Evolutionary conservation across 2,888 invertebrate species (phyloP).

Genomic region (Nomada fabriciana): DNA sequence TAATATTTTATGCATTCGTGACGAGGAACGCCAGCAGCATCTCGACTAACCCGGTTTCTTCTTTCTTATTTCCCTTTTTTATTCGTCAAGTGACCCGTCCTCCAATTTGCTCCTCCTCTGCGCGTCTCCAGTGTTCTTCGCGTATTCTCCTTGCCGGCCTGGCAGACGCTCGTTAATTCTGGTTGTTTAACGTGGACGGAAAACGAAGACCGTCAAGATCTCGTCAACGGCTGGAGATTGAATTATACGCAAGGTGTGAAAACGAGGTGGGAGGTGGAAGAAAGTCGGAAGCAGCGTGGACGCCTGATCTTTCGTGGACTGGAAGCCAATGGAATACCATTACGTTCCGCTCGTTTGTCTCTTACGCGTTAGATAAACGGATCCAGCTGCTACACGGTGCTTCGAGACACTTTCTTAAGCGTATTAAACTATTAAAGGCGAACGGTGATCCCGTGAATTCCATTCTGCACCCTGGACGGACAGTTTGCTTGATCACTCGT

Average conservation of each 20-base stretch:
- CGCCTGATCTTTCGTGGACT: background rate
- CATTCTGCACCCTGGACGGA: background rate
- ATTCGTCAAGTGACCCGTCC: constrained; percentile 41
- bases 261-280: background rate
- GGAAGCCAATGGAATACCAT: constrained; percentile 9
- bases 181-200: constrained; percentile 39
- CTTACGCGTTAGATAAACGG: constrained; percentile 13
- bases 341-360: background rate
- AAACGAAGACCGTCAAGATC: constrained; percentile 41
- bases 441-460: background rate
- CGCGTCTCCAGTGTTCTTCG: constrained; percentile 45
- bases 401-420: constrained; percentile 19
- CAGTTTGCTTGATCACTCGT: background rate
- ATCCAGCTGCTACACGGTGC: constrained; percentile 15
- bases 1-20: background rate
- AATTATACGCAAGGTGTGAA: constrained; percentile 43
- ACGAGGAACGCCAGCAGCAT: background rate
- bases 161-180: constrained; percentile 62
- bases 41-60: constrained; percentile 50
- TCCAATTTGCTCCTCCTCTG: constrained; percentile 52
- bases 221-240: constrained; percentile 33
- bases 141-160: constrained; percentile 33
- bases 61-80: constrained; percentile 23
- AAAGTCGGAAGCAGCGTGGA: background rate
- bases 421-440: constrained; percentile 16